Evolutionary conservation across 2,113 vertebrate genomes (phyloP), one percentile per base, ranked within the genome.

Genomic region (Oreotragus oreotragus): DNA sequence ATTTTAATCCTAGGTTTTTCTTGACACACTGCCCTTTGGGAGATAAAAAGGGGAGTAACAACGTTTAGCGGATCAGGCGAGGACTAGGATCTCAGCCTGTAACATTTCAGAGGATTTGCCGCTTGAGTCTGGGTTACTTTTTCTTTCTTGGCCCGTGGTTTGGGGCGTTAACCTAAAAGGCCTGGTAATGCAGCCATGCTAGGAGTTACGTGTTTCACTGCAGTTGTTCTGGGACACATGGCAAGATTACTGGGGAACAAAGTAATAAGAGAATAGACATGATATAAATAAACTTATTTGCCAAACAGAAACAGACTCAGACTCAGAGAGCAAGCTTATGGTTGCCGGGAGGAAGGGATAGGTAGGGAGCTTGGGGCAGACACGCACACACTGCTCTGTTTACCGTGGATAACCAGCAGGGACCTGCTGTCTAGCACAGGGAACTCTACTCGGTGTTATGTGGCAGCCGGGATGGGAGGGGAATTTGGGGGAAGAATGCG

Each of bases 171-270:
- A 60, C 51, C 21, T 66, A 36, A 43, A 62, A 81, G 73, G 3
- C 64, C 89, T 45, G 53, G 70, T 64, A 55, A 86, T 51, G 7
- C 19, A 66, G 77, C 25, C 62, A 33, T 90, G 55, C 14, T 85
- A 49, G 88, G 79, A 95, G 73, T 94, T 81, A 43, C 83, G 14
- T 60, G 79, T 86, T 92, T 90, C 49, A 28, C 30, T 94, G 58
- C 43, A 83, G 47, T 87, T 93, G 83, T 86, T 58, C 66, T 83
- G 89, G 70, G 64, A 43, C 80, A 43, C 60, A 5, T 83, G 95
- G 76, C 60, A 36, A 30, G 47, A 79, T 33, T 53, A 60, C 25
- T 33, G 15, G 76, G 66, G 76, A 73, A 30, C 43, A 62, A 84
- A 88, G 39, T 90, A 39, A 12, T 81, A 80, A 49, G 76, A 60